Evolutionary conservation across 23 tunicate species (phyloP), one percentile per base, ranked within the genome.

Genomic region (Phallusia fumigata): DNA sequence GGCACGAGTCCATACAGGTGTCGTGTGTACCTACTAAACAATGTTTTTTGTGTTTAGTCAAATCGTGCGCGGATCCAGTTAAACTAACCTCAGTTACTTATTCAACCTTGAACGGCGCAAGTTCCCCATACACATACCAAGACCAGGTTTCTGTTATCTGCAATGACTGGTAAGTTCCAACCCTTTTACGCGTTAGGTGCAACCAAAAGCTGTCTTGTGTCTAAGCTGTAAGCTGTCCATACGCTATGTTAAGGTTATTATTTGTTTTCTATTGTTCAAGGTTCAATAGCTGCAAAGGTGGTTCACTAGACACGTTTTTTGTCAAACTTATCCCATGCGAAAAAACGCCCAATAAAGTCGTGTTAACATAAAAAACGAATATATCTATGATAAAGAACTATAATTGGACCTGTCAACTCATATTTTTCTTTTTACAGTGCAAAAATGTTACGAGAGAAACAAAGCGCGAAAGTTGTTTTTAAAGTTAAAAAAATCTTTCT

Each of bases 21-120:
- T n/a, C n/a, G n/a, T n/a, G 26, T 58, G 8, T 24, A 22, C 69
- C 13, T 58, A 18, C 18, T 22, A 21, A 58, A 58, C 13, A 22
- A 1, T 22, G 26, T 21, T 58, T 11, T 65, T 51, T 34, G 28
- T 83, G 72, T 75, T 40, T 73, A 89, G 94, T 89, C 12, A 80
- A 78, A 75, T 79, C 88, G 31, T 89, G 94, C 76, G 94, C 82
- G 24, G 18, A 30, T 18, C 94, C 94, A 0, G 40, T 74, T 3
- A n/a, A 80, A 36, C 83, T 90, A 6, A 26, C 6, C 24, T 36
- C 52, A 11, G 77, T 84, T 2, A 36, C 77, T 13, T 30, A 89
- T 58, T 78, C 82, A 3, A 28, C 40, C 0, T 36, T 89, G 6
- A 36, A 26, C 18, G 88, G 73, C 34, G 31, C 35, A 5, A 79